phyloP scores from a whole-genome alignment of 2,888 invertebrate species.

The Operophtera brumata region DNA sequence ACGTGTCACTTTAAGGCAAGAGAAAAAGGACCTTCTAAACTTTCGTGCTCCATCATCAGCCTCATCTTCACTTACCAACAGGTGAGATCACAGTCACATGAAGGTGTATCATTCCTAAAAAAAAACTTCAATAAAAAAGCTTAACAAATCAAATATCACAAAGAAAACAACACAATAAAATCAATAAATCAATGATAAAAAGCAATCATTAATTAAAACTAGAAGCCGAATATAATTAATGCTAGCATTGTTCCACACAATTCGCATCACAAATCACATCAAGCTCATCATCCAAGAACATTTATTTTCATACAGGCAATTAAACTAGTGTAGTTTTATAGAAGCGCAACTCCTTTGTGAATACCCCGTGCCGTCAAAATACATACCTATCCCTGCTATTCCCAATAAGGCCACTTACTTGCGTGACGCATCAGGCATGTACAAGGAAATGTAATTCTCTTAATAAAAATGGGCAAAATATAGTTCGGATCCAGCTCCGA shows the following conservation, averaged over 20 bases:
- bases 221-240: constrained; percentile 31
- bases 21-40: too few species aligned
- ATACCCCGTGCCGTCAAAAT: not conserved
- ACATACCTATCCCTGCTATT: not conserved
- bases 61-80: too few species aligned
- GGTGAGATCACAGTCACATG: too few species aligned
- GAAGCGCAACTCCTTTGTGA: constrained; percentile 2
- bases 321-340: not conserved
- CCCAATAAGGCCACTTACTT: not conserved
- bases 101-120: too few species aligned
- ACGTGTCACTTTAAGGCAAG: too few species aligned
- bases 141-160: not conserved
- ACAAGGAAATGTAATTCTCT: too few species aligned
- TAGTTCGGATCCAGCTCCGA: too few species aligned
- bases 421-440: not conserved
- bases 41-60: too few species aligned
- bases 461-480: too few species aligned
- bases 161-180: not conserved
- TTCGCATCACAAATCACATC: constrained; percentile 51
- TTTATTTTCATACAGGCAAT: not conserved
- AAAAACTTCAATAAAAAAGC: not conserved
- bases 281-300: constrained; percentile 56
- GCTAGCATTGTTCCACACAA: constrained; percentile 38
- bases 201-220: constrained; percentile 26
- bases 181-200: constrained; percentile 10